Base-by-base conservation (phyloP, 2,797 vertebrate species). In the Propithecus deckenii region DNA sequence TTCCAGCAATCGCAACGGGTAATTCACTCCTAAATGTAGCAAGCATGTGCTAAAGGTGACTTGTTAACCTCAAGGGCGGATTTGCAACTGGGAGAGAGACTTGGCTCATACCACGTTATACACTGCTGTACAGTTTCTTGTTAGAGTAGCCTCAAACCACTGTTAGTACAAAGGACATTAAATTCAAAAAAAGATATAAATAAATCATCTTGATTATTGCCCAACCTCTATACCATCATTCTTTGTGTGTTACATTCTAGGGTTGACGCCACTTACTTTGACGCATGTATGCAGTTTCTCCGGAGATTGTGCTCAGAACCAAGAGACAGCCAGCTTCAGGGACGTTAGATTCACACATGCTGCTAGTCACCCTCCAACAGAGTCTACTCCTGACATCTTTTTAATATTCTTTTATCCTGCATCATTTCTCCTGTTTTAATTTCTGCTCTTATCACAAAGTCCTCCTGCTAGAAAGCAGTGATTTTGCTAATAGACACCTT, bases 1-100 rank as follows among this genome's bases (percentile, higher is more conserved):
- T 91, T 48, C 67, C 38, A 90, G 86, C 38, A 78, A 79, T 72
- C 4, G 3, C 85, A 71, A 41, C 61, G 75, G 74, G 32, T 74
- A 93, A 94, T 87, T 94, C 84, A 67, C 55, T 91, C 72, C n/a
- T 85, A 90, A 86, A 95, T 89, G 79, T 23, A 87, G 57, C 22
- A 25, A 94, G 52, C 87, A 81, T 74, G 76, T 94, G 32, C 74
- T 67, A 57, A 95, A 89, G 91, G 57, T 84, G 76, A 71, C 41
- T 71, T 93, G 67, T 81, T 95, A 79, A 71, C 61, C 30, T 89
- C 86, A 86, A 94, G 50, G 50, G 30, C 22, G 59, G 59, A 87
- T 94, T 97, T 96, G 17, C 1, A 3, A 85, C 41, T 84, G 52
- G 43, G 18, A 89, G 71, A 91, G 57, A 78, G 41, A 38, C 7